Conservation (phyloP, 2,113 vertebrate genomes). For the Dryoscopus gambensis region DNA sequence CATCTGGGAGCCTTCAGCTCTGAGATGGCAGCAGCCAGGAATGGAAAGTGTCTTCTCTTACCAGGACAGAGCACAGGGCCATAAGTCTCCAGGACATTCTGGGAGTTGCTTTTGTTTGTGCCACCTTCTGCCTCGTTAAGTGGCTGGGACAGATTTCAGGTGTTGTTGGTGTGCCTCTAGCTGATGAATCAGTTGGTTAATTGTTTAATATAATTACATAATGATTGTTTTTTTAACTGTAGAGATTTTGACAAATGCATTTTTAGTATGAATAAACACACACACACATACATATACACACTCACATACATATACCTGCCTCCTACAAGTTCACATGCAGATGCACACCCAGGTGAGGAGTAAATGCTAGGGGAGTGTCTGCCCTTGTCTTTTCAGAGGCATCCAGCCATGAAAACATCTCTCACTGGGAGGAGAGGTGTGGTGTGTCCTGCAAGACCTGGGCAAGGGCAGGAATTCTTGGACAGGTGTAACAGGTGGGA, state of each 20-base stretch:
- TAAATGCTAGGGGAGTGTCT: slow-evolving; percentile 9
- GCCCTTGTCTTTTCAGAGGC: neutral
- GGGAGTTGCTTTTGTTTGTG: slow-evolving; percentile 2
- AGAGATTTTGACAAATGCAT: slow-evolving; percentile 41
- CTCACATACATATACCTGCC: neutral
- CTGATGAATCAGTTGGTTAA: slow-evolving; percentile 59
- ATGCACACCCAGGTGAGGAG: slow-evolving; percentile 25
- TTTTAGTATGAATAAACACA: neutral
- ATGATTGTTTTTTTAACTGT: slow-evolving; percentile 59
- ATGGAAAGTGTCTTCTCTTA: neutral
- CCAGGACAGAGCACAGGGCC: neutral
- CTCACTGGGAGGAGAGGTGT: neutral
- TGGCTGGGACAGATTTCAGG: slow-evolving; percentile 22
- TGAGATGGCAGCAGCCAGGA: neutral
- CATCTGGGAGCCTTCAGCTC: neutral
- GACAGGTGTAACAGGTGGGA: neutral
- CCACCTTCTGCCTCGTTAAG: neutral
- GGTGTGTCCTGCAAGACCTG: neutral
- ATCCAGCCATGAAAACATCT: neutral
- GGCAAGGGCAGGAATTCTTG: neutral
- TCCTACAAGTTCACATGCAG: neutral
- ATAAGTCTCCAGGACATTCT: neutral
- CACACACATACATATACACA: neutral
- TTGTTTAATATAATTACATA: slow-evolving; percentile 31
- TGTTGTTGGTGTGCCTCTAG: slow-evolving; percentile 15